These are phyloP conservation scores for Cetonia aurata DNA, from an alignment of 2,888 invertebrate species.

Conservation along the genomic window DNA sequence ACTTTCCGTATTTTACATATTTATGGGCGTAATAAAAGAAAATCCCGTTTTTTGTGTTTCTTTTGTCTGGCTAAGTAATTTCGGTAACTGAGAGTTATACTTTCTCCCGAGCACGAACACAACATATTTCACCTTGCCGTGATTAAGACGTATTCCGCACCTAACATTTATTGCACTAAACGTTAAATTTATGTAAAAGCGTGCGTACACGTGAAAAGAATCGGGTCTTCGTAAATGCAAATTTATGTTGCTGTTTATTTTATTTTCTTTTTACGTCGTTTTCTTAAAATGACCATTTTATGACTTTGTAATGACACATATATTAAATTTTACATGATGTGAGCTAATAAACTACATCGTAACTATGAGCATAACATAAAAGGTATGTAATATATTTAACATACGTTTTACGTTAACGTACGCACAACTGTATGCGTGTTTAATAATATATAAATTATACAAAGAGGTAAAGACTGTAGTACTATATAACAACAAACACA, in stretches of 20 bases:
- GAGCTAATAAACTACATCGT: no score
- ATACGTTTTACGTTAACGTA: no score
- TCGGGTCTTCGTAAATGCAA: neutral
- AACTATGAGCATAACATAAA: no score
- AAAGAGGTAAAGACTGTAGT: no score
- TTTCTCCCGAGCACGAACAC: neutral
- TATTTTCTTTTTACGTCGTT: no score
- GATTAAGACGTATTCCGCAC: slow-evolving; percentile 7
- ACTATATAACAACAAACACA: no score
- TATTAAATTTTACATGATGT: no score
- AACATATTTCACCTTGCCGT: neutral
- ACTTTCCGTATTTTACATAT: neutral
- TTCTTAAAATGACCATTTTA: no score
- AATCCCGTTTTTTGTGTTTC: neutral
- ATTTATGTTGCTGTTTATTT: neutral
- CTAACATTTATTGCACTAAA: neutral
- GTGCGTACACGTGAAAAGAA: neutral
- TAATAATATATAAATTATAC: no score
- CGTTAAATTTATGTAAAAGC: neutral
- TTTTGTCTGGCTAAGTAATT: neutral
- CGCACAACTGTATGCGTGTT: no score
- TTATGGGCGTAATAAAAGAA: neutral
- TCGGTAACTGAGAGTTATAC: neutral
- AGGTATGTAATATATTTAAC: no score
- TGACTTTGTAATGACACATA: no score